Evolutionary conservation across 1,140 invertebrate species (phyloP).

Genomic region (Harlomillsia oculata): DNA sequence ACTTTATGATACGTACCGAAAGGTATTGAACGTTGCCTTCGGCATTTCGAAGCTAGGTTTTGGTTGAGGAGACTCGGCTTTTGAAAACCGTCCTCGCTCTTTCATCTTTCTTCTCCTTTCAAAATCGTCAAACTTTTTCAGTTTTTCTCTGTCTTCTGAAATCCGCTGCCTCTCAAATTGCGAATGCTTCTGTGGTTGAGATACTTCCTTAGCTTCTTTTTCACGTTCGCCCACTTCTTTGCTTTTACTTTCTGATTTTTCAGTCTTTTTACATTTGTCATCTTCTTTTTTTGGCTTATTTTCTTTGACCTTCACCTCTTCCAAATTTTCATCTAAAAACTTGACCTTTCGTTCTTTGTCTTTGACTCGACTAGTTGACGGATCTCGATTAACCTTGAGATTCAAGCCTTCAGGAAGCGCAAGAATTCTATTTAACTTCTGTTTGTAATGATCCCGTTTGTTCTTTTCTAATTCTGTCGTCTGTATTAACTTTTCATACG

Average conservation of each 20-base stretch:
- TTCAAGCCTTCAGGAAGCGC: too few species aligned
- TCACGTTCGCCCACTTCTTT: conserved; percentile 1
- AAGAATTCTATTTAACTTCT: too few species aligned
- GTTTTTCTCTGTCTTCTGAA: background rate
- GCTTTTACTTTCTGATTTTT: background rate
- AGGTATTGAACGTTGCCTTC: background rate
- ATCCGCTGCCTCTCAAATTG: conserved; percentile 18
- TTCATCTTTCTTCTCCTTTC: background rate
- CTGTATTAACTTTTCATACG: too few species aligned
- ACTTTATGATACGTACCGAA: background rate
- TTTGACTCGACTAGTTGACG: too few species aligned
- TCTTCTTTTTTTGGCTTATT: background rate
- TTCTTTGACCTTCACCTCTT: too few species aligned
- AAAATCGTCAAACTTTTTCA: conserved; percentile 1
- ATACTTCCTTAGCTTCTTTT: background rate
- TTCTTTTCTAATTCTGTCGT: too few species aligned
- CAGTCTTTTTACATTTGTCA: background rate
- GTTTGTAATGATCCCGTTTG: too few species aligned
- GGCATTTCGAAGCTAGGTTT: background rate
- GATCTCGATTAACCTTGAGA: background rate
- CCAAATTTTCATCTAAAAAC: too few species aligned
- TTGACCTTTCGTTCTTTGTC: background rate
- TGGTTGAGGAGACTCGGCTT: too few species aligned
- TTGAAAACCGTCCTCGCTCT: background rate
- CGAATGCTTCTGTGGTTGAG: background rate